These are phyloP conservation scores for Saguinus imperator DNA, from an alignment of 2,113 vertebrate species.

Conservation along the genomic window DNA sequence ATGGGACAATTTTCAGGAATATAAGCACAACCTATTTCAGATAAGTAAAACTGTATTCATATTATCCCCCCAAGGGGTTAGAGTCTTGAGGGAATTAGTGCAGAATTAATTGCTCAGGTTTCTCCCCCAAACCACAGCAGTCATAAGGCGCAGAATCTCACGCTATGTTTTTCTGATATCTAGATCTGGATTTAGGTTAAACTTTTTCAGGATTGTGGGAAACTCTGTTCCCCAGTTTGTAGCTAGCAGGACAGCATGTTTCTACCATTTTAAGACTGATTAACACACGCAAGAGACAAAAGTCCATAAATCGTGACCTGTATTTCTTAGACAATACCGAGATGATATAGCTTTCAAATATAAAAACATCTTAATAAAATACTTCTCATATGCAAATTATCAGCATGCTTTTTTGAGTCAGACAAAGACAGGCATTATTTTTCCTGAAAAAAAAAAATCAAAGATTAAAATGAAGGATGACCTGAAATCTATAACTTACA, in stretches of 20 bases:
- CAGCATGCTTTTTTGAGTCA: slow-evolving; percentile 25
- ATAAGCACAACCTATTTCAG: slow-evolving; percentile 67
- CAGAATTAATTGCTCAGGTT: slow-evolving; percentile 68
- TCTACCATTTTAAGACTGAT: slow-evolving; percentile 39
- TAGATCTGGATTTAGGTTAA: slow-evolving; percentile 63
- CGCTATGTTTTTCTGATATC: slow-evolving; percentile 41
- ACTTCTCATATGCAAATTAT: slow-evolving; percentile 52
- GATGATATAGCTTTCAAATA: slow-evolving; percentile 52
- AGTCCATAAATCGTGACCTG: slow-evolving; percentile 53
- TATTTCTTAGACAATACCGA: slow-evolving; percentile 38
- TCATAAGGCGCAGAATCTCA: slow-evolving; percentile 28
- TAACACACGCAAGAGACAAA: slow-evolving; percentile 44
- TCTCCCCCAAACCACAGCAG: background rate
- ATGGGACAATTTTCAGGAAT: slow-evolving; percentile 74
- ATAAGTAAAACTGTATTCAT: slow-evolving; percentile 62
- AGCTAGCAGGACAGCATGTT: background rate
- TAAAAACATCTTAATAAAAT: slow-evolving; percentile 69
- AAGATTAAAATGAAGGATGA: slow-evolving; percentile 61
- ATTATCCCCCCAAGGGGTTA: slow-evolving; percentile 43
- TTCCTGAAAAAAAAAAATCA: slow-evolving; percentile 15
- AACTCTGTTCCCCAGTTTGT: background rate
- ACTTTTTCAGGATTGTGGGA: slow-evolving; percentile 28
- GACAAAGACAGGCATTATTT: slow-evolving; percentile 56
- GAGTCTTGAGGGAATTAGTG: slow-evolving; percentile 62
- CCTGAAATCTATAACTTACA: slow-evolving; percentile 43